Conservation (phyloP, 1,140 invertebrate species). For the Leucophenga varia region DNA sequence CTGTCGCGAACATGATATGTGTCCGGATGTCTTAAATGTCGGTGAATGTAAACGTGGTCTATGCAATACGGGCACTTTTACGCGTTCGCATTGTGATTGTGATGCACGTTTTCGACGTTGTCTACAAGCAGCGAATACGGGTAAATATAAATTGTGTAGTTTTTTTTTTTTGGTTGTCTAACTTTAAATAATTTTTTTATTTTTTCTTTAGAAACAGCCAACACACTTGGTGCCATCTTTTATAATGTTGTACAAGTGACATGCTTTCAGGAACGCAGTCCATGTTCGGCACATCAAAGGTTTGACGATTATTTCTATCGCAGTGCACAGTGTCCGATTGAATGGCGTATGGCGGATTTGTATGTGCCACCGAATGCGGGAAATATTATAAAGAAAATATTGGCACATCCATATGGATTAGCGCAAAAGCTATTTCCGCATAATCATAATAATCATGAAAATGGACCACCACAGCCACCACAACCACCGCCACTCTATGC, state of each 20-base stretch:
- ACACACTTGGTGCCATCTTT: conserved; percentile 69
- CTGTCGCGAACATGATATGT: conserved; percentile 77
- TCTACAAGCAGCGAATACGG: conserved; percentile 65
- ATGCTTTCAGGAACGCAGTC: conserved; percentile 67
- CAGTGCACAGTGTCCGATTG: conserved; percentile 37
- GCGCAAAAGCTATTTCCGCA: conserved; percentile 16
- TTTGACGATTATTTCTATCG: conserved; percentile 53
- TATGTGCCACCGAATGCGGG: conserved; percentile 48
- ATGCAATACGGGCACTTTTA: conserved; percentile 69
- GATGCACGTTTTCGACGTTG: conserved; percentile 69
- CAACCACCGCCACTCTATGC: not conserved
- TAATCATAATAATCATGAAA: not conserved
- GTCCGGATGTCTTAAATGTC: conserved; percentile 63
- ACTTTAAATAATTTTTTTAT: not conserved
- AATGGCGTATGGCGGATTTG: conserved; percentile 45
- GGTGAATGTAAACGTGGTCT: conserved; percentile 66
- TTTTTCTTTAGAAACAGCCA: conserved; percentile 60
- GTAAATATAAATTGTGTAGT: conserved; percentile 11
- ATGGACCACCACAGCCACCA: not conserved
- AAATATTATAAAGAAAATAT: conserved; percentile 45
- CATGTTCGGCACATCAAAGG: conserved; percentile 67
- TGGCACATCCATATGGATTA: conserved; percentile 38
- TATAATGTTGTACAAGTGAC: conserved; percentile 71
- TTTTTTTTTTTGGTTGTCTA: not conserved
- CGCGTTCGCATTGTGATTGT: conserved; percentile 72